A percentile compares a stretch with the other conserved stretches of the same genome.
phyloP scores from a whole-genome alignment of 2,797 vertebrate species.

The Tenualosa ilisha region DNA sequence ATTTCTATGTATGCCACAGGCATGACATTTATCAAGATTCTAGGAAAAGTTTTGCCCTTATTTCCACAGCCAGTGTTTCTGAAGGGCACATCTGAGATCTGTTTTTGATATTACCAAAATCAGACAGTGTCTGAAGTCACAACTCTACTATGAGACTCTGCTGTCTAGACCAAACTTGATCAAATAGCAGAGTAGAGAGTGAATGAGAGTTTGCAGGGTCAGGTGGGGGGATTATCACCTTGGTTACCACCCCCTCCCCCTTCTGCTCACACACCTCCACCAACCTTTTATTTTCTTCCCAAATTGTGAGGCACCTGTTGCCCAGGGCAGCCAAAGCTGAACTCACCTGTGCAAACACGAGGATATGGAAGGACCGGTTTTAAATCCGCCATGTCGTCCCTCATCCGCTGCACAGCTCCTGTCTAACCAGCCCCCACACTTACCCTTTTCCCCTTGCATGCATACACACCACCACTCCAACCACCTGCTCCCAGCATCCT shows the following conservation, averaged over 20 bases:
- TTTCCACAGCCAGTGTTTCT: background rate
- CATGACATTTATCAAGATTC: background rate
- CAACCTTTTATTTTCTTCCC: constrained; percentile 5
- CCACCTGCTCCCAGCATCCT: too few species aligned
- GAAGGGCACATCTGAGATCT: background rate
- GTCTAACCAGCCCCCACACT: constrained; percentile 8
- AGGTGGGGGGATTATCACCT: constrained; percentile 7
- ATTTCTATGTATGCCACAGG: background rate
- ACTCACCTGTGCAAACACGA: constrained; percentile 62
- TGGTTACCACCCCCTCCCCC: background rate
- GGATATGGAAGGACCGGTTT: constrained; percentile 56
- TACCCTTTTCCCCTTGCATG: too few species aligned
- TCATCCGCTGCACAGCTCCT: constrained; percentile 30
- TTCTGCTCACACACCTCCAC: constrained; percentile 25
- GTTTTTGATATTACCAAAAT: background rate
- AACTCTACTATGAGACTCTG: background rate
- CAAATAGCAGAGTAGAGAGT: background rate
- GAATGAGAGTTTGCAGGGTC: background rate
- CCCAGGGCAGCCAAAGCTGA: constrained; percentile 46
- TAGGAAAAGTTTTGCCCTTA: background rate
- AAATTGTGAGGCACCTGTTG: constrained; percentile 32
- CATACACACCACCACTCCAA: too few species aligned
- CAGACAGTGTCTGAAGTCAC: background rate
- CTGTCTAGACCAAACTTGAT: background rate
- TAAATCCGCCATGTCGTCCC: constrained; percentile 50